Evolutionary conservation across 2,113 vertebrate genomes (phyloP), one percentile per base, ranked within the genome.

Genomic region (Gallinago undulata): DNA sequence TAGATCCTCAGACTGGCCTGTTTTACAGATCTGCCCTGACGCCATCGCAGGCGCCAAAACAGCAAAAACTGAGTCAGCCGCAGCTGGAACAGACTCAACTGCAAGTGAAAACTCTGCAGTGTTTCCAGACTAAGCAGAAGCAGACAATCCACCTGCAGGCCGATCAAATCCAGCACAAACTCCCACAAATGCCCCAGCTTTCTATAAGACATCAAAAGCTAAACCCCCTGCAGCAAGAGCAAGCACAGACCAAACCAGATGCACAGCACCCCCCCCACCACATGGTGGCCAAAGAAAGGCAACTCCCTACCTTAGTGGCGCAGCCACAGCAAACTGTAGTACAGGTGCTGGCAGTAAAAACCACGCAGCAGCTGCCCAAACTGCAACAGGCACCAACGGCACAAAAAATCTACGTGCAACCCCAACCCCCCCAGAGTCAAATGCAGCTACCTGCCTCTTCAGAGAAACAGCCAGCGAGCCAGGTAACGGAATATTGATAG

Each of bases 1-100:
- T 99, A 97, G 99, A 99, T 97, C 99, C 99, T 55, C 99, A 99
- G 98, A 99, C 99, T 4, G 99, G 99, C 69, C 98, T 99, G 90
- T 99, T 99, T 97, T 99, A 99, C 97, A 98, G 99, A 93, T 99
- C 99, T 56, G 98, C 98, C 89, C 97, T 98, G 97, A 95, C 97
- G 35, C 97, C 98, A 10, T 96, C 98, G 0, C 96, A 98, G 91
- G 92, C 97, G 55, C 98, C 98, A 70, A 99, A 98, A 69, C 97
- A 94, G 63, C 98, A 97, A 93, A 98, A 98, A 93, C 94, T 97
- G 87, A 97, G 96, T 96, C 98, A 98, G 87, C 97, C 98, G 1
- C 98, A 98, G 95, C 96, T 98, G 97, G 98, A 98, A 96, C 98
- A 98, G 93, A 98, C 98, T 85, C 98, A 98, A 90, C 95, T 98